A percentile compares a stretch with the other conserved stretches of the same genome.
These are phyloP conservation scores for Scaptodrosophila lebanonensis DNA, from an alignment of 1,140 invertebrate genomes.

Conservation along the genomic window DNA sequence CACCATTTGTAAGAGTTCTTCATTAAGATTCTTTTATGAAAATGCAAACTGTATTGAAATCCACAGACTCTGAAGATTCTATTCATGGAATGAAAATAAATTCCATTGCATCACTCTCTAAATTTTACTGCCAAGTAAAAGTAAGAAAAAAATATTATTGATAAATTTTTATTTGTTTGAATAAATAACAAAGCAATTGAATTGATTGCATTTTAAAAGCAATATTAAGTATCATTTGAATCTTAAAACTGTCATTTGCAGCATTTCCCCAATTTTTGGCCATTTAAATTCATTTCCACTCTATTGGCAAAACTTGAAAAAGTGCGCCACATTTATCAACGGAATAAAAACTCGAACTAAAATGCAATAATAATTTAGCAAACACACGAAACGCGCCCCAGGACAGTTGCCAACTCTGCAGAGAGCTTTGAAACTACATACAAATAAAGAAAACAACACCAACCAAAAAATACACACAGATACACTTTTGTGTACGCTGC, in stretches of 20 bases:
- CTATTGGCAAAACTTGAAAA: slow-evolving; percentile 7
- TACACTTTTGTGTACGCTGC: slow-evolving; percentile 4
- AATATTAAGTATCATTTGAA: slow-evolving; percentile 1
- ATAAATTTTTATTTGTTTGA: too few relatives aligned
- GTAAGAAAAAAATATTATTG: too few relatives aligned
- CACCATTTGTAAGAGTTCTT: too few relatives aligned
- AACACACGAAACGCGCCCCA: slow-evolving; percentile 57
- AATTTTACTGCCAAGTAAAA: too few relatives aligned
- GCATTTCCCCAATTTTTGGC: slow-evolving; percentile 11
- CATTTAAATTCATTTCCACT: slow-evolving; percentile 34
- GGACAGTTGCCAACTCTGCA: slow-evolving; percentile 49
- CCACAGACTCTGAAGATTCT: too few relatives aligned
- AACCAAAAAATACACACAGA: slow-evolving; percentile 34
- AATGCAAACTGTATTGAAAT: too few relatives aligned
- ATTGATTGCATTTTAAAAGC: slow-evolving; percentile 6
- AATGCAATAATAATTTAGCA: slow-evolving; percentile 46
- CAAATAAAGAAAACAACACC: slow-evolving; percentile 19
- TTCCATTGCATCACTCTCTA: too few relatives aligned
- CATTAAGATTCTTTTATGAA: too few relatives aligned
- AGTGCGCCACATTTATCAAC: background rate
- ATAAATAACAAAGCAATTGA: too few relatives aligned
- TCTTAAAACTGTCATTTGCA: slow-evolving; percentile 3
- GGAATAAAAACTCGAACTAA: slow-evolving; percentile 2
- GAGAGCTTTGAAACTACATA: slow-evolving; percentile 24
- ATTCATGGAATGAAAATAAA: too few relatives aligned